Conservation (phyloP, 2,797 vertebrate species). For the Dromococcyx pavoninus region DNA sequence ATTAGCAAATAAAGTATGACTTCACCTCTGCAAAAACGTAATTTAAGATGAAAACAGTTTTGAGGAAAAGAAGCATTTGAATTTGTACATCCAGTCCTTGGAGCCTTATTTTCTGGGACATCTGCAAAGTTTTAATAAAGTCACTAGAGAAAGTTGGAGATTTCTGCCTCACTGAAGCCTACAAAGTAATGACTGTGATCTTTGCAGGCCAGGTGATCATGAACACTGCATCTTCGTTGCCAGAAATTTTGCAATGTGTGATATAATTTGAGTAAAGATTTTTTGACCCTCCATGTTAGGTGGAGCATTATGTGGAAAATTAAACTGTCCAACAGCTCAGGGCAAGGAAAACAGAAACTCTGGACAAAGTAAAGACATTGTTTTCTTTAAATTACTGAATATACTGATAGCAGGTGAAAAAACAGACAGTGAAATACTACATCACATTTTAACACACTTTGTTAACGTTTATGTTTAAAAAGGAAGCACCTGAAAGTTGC, state of each 20-base stretch:
- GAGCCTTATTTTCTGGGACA: conserved; percentile 23
- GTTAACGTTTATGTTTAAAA: neutral
- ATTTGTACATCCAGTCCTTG: neutral
- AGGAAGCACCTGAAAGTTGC: neutral
- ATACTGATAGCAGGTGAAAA: neutral
- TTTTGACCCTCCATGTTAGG: neutral
- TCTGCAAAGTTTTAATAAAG: conserved; percentile 8
- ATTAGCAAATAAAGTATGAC: conserved; percentile 47
- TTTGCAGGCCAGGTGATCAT: neutral
- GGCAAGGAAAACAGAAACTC: neutral
- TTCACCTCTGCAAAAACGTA: conserved; percentile 32
- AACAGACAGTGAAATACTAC: neutral
- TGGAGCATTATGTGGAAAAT: neutral
- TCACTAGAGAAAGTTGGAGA: neutral
- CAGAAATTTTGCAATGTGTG: neutral
- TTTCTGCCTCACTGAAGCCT: neutral
- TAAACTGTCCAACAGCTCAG: neutral
- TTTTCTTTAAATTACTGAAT: neutral
- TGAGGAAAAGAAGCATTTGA: neutral
- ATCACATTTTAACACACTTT: neutral
- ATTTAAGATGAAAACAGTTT: conserved; percentile 9
- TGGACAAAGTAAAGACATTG: neutral
- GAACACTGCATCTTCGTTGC: neutral
- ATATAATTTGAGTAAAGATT: neutral
- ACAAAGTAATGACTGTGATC: neutral